These are phyloP conservation scores for Craniophora ligustri DNA, from an alignment of 2,888 invertebrate species.

Conservation along the genomic window DNA sequence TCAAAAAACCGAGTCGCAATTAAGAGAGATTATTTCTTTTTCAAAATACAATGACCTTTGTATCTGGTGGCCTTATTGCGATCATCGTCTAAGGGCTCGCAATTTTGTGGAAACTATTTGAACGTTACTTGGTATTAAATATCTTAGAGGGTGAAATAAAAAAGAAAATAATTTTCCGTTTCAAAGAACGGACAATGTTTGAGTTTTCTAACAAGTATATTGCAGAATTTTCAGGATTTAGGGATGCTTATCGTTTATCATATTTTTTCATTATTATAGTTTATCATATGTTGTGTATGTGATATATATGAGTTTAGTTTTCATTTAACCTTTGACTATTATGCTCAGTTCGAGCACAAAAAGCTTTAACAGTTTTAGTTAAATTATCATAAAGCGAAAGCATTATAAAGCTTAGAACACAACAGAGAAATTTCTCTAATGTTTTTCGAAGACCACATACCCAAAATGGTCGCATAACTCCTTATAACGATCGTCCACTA, in stretches of 20 bases:
- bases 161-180: slow-evolving; percentile 26
- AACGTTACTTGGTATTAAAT: slow-evolving; percentile 32
- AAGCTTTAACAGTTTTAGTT: background rate
- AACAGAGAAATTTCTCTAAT: slow-evolving; percentile 29
- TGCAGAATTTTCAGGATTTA: slow-evolving; percentile 2
- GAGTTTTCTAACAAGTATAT: slow-evolving; percentile 18
- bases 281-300: too few species aligned
- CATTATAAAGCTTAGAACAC: slow-evolving; percentile 3
- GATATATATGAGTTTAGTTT: too few species aligned
- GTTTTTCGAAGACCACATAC: slow-evolving; percentile 42
- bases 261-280: too few species aligned
- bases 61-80: slow-evolving; percentile 56
- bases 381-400: background rate
- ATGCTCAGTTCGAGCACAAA: too few species aligned
- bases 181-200: slow-evolving; percentile 23
- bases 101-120: slow-evolving; percentile 54
- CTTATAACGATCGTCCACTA: slow-evolving; percentile 70
- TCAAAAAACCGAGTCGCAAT: slow-evolving; percentile 79
- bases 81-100: slow-evolving; percentile 50
- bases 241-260: slow-evolving; percentile 2
- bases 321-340: too few species aligned
- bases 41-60: slow-evolving; percentile 64
- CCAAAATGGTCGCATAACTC: slow-evolving; percentile 64
- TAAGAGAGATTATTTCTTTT: slow-evolving; percentile 76
- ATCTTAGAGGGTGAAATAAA: slow-evolving; percentile 17